Evolutionary conservation across 2,797 vertebrate genomes (phyloP).

Genomic region (Pipistrellus pipistrellus): DNA sequence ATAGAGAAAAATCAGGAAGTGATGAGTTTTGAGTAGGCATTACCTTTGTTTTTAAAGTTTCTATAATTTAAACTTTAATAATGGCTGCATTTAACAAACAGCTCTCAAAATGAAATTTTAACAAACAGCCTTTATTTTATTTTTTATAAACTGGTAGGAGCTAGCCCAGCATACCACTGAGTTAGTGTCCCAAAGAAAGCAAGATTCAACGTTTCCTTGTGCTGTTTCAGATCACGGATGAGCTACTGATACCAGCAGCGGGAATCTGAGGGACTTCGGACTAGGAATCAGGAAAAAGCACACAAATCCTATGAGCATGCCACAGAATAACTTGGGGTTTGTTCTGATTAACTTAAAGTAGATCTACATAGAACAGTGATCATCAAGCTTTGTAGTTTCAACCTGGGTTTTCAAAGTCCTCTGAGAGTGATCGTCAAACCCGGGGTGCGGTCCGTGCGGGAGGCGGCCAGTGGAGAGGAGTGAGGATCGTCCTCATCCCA

Average conservation of each 20-base stretch:
- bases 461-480: not conserved
- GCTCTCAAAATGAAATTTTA: constrained; percentile 54
- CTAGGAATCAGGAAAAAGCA: constrained; percentile 49
- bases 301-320: constrained; percentile 64
- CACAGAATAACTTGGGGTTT: constrained; percentile 1
- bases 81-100: constrained; percentile 22
- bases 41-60: constrained; percentile 10
- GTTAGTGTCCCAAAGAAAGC: not conserved
- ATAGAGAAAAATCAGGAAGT: not conserved
- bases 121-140: not conserved
- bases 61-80: constrained; percentile 7
- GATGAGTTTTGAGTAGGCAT: not conserved
- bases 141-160: not conserved
- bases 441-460: constrained; percentile 28
- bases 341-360: constrained; percentile 60
- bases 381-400: constrained; percentile 46
- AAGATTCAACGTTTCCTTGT: not conserved
- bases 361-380: constrained; percentile 59
- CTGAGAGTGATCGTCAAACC: constrained; percentile 46
- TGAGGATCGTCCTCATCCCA: not conserved
- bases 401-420: constrained; percentile 37
- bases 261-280: not conserved
- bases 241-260: not conserved
- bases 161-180: not conserved
- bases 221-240: not conserved